phyloP scores from a whole-genome alignment of 92 coral and sea anemone species.

The Montipora capitata region DNA sequence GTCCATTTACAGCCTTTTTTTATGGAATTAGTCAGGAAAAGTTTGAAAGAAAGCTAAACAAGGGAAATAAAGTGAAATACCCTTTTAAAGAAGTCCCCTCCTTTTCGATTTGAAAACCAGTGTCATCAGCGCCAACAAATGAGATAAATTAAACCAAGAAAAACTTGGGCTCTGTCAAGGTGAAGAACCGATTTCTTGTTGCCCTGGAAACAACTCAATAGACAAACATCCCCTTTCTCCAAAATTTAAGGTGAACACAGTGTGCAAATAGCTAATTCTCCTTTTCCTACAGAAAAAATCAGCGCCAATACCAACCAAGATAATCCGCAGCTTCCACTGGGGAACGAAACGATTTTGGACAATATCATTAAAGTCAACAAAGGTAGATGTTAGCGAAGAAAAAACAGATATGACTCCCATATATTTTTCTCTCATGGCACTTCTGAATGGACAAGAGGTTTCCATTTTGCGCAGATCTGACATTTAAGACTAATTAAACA shows the following conservation, averaged over 20 bases:
- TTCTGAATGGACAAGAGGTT: background rate
- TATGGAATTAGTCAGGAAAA: background rate
- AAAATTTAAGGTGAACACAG: too few species aligned
- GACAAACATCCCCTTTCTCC: background rate
- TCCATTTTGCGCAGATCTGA: conserved; percentile 2
- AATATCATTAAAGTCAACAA: conserved; percentile 39
- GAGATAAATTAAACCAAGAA: conserved; percentile 2
- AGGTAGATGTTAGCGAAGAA: conserved; percentile 9
- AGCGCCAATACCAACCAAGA: background rate
- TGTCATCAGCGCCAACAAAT: background rate
- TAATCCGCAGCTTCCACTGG: background rate
- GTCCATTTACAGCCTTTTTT: too few species aligned
- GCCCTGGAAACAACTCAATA: conserved; percentile 7
- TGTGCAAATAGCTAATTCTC: too few species aligned
- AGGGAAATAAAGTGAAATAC: background rate
- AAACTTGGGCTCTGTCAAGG: background rate
- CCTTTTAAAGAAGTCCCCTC: background rate
- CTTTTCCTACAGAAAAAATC: background rate
- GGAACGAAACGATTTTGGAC: conserved; percentile 41
- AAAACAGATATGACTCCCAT: background rate
- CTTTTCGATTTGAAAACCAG: background rate
- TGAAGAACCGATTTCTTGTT: background rate
- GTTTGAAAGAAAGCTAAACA: background rate
- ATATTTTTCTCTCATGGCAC: background rate
- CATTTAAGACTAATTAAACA: conserved; percentile 6